phyloP scores from a whole-genome alignment of 2,888 invertebrate genomes.

The Chaitophorus viminalis region DNA sequence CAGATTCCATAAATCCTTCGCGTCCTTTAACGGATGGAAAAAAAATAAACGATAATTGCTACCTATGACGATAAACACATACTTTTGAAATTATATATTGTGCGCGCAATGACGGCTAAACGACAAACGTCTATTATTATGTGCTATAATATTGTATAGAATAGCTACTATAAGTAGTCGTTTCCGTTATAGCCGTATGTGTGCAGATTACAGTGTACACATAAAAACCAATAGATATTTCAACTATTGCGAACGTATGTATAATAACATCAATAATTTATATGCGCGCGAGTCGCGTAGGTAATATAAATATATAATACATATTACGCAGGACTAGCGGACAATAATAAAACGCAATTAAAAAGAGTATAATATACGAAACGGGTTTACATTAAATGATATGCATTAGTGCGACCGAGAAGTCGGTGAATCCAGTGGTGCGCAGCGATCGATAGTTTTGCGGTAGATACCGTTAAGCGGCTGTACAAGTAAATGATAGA shows the following conservation, averaged over 20 bases:
- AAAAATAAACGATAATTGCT: neutral
- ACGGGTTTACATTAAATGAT: conserved; percentile 9
- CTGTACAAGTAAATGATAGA: neutral
- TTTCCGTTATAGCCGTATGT: conserved; percentile 1
- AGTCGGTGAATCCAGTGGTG: neutral
- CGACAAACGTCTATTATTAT: neutral
- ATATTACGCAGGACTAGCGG: neutral
- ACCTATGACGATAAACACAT: neutral
- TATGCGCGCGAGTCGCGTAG: neutral
- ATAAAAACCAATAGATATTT: neutral
- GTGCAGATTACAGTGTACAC: neutral
- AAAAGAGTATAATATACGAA: too few species aligned
- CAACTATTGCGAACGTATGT: neutral
- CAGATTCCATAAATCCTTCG: neutral
- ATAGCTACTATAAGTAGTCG: neutral
- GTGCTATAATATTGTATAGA: neutral
- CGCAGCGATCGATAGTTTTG: neutral
- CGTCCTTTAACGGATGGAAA: neutral
- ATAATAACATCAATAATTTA: neutral
- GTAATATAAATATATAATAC: too few species aligned
- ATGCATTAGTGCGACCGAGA: neutral
- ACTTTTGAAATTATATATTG: neutral
- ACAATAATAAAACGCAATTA: conserved; percentile 25
- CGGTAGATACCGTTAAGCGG: neutral
- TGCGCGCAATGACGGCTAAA: neutral